phyloP scores from a whole-genome alignment of 2,113 vertebrate species.

The Cisticola juncidis region DNA sequence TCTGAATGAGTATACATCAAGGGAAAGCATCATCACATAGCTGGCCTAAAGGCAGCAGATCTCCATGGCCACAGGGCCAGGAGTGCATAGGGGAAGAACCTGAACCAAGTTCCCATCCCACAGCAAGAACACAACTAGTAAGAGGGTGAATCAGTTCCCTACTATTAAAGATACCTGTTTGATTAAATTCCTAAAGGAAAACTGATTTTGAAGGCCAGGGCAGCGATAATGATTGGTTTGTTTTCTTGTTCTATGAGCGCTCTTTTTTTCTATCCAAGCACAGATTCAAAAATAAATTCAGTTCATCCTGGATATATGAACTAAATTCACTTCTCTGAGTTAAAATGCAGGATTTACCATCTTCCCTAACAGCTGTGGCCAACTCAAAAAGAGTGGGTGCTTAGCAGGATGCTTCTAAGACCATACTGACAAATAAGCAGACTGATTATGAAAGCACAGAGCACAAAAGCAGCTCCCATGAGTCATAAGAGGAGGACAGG shows the following conservation, averaged over 20 bases:
- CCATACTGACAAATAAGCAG: conserved; percentile 26
- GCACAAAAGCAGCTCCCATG: conserved; percentile 44
- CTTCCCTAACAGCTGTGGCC: conserved; percentile 12
- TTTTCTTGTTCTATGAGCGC: not conserved
- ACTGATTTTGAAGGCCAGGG: not conserved
- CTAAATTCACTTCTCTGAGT: not conserved
- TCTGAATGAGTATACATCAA: not conserved
- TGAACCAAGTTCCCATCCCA: not conserved
- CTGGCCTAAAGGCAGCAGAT: not conserved
- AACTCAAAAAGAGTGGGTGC: conserved; percentile 33
- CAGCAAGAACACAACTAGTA: not conserved
- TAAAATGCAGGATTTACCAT: not conserved
- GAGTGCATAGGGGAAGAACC: not conserved
- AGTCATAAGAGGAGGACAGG: conserved; percentile 44
- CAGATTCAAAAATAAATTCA: not conserved
- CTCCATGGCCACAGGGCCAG: not conserved
- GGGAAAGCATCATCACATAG: not conserved
- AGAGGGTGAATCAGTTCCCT: not conserved
- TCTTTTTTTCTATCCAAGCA: not conserved
- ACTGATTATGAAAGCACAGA: not conserved
- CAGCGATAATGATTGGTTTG: not conserved
- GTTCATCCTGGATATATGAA: not conserved
- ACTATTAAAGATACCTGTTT: not conserved
- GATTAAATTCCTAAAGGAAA: not conserved
- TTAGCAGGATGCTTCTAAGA: conserved; percentile 14